Percentiles rank a stretch among this genome's conserved stretches.
These are phyloP conservation scores for Augiades crinisus DNA, from an alignment of 2,888 invertebrate species.

Conservation along the genomic window DNA sequence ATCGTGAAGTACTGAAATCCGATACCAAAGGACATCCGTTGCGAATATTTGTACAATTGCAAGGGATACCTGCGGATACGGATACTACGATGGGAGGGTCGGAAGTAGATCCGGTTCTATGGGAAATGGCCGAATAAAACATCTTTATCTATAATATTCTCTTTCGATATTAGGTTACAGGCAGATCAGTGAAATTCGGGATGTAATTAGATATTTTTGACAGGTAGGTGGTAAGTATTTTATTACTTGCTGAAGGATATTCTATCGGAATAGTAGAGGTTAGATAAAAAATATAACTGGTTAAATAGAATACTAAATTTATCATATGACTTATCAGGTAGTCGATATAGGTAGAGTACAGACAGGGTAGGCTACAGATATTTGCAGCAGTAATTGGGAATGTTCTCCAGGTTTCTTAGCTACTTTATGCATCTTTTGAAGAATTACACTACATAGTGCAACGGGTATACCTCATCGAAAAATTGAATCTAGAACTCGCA, in stretches of 20 bases:
- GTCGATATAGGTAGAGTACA: no score
- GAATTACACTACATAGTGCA: no score
- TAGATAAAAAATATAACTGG: no score
- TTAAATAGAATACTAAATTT: no score
- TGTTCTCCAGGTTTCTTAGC: no score
- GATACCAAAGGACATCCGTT: slow-evolving; percentile 33
- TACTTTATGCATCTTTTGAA: no score
- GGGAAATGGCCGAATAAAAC: slow-evolving; percentile 15
- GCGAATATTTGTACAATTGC: slow-evolving; percentile 53
- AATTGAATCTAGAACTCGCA: no score
- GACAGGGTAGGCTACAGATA: no score
- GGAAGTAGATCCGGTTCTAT: slow-evolving; percentile 23
- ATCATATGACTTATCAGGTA: no score
- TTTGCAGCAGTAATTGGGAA: no score
- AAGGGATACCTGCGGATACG: slow-evolving; percentile 43
- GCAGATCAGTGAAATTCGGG: slow-evolving; percentile 18
- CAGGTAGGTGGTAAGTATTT: slow-evolving; percentile 17
- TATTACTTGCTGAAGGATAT: neutral
- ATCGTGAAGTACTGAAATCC: slow-evolving; percentile 32
- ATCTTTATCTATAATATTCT: slow-evolving; percentile 4
- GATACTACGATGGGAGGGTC: slow-evolving; percentile 13
- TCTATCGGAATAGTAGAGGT: neutral
- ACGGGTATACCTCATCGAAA: no score
- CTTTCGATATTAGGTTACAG: slow-evolving; percentile 19
- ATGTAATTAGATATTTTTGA: slow-evolving; percentile 21